Conservation (phyloP, 2,113 vertebrate genomes). For the Salvelinus sp. region DNA sequence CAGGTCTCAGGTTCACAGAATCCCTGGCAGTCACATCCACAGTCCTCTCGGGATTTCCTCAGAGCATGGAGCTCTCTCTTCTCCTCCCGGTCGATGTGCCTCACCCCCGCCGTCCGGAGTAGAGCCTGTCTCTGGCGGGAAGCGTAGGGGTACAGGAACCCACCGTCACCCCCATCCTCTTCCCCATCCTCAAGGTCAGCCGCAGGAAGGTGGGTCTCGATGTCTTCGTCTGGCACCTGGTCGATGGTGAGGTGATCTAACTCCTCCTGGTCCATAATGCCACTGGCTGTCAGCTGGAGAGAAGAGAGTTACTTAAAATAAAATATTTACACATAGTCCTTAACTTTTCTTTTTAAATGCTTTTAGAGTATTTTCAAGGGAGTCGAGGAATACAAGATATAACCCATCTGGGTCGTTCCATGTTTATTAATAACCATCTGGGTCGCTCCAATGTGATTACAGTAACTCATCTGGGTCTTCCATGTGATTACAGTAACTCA, state of each 20-base stretch:
- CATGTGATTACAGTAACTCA: no score
- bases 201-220: conserved; percentile 55
- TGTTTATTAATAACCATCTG: no score
- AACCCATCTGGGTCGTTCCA: no score
- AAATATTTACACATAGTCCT: no score
- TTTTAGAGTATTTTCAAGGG: no score
- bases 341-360: no score
- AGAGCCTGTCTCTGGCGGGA: conserved; percentile 82
- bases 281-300: conserved; percentile 75
- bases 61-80: conserved; percentile 85
- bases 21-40: conserved; percentile 84
- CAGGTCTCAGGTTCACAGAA: conserved; percentile 91
- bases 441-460: no score
- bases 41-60: conserved; percentile 86
- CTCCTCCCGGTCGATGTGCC: conserved; percentile 86
- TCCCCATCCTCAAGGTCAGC: conserved; percentile 77
- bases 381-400: neutral
- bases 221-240: conserved; percentile 71
- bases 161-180: conserved; percentile 44
- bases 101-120: conserved; percentile 81
- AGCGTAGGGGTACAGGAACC: conserved; percentile 82
- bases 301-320: no score
- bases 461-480: no score
- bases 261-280: conserved; percentile 60
- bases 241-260: conserved; percentile 43